Percentiles rank a stretch among this genome's conserved stretches.
These are phyloP conservation scores for Nettapus auritus DNA, from an alignment of 2,113 vertebrate genomes.

Conservation along the genomic window DNA sequence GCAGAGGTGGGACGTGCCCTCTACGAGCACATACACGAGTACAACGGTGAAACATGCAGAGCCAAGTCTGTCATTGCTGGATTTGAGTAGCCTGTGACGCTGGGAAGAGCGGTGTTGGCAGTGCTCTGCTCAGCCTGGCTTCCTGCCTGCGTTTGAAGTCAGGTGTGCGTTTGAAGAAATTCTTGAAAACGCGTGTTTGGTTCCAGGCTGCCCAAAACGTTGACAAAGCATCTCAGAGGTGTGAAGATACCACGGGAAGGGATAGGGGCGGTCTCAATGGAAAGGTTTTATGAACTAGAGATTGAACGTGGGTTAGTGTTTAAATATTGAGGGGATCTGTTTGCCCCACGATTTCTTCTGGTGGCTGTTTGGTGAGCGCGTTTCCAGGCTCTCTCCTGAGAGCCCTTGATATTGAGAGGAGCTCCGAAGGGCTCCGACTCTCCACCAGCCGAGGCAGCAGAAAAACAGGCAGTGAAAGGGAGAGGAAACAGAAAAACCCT, in stretches of 20 bases:
- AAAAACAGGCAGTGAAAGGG: neutral
- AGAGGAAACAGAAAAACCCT: neutral
- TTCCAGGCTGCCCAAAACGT: neutral
- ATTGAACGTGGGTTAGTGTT: neutral
- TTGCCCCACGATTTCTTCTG: neutral
- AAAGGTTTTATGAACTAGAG: accelerated
- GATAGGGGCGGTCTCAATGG: accelerated
- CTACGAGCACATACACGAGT: no score
- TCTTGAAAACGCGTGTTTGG: neutral
- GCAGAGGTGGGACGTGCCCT: neutral
- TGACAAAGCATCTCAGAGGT: neutral
- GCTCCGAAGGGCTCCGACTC: neutral
- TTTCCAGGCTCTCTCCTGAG: neutral
- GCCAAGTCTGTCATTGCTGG: neutral
- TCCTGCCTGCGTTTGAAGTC: neutral
- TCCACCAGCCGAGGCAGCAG: neutral
- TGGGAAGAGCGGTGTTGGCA: no score
- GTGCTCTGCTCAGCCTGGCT: neutral
- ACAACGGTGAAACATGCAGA: neutral
- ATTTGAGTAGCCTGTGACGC: neutral
- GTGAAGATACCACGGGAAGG: accelerated
- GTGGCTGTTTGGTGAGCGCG: accelerated
- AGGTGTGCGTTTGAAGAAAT: neutral
- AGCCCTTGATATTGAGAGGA: neutral
- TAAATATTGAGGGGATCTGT: neutral